These are phyloP conservation scores for Cyanoramphus novaezelandiae DNA, from an alignment of 2,113 vertebrate species.

Conservation along the genomic window DNA sequence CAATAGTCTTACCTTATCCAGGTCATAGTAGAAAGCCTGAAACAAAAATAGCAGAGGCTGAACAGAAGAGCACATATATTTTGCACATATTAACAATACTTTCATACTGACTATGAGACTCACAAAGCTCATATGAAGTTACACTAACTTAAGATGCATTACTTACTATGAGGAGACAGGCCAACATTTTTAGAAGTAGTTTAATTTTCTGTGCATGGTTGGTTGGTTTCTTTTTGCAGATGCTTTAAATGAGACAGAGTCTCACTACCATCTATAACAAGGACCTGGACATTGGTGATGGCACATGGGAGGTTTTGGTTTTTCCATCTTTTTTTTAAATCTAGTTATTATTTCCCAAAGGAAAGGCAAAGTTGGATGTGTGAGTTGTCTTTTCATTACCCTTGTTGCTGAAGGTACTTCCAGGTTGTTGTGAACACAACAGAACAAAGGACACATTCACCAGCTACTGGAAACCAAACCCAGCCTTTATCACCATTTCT, in stretches of 20 bases:
- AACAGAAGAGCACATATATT: not conserved
- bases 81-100: not conserved
- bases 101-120: not conserved
- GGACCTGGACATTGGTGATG: not conserved
- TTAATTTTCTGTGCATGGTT: not conserved
- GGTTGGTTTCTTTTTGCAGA: not conserved
- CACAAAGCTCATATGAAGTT: not conserved
- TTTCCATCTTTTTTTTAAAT: not conserved
- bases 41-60: constrained; percentile 35
- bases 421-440: not conserved
- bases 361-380: not conserved
- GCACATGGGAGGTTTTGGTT: not conserved
- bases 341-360: not conserved
- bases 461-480: not conserved
- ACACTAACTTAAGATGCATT: too few species aligned
- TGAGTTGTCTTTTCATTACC: not conserved
- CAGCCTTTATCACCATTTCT: not conserved
- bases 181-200: not conserved
- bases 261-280: not conserved
- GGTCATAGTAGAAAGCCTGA: constrained; percentile 94
- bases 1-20: constrained; percentile 87
- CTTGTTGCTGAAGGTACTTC: not conserved
- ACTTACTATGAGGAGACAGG: not conserved
- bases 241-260: not conserved
- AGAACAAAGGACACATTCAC: not conserved